Evolutionary conservation across 2,797 vertebrate species (phyloP).

Genomic region (Tamandua tetradactyla): DNA sequence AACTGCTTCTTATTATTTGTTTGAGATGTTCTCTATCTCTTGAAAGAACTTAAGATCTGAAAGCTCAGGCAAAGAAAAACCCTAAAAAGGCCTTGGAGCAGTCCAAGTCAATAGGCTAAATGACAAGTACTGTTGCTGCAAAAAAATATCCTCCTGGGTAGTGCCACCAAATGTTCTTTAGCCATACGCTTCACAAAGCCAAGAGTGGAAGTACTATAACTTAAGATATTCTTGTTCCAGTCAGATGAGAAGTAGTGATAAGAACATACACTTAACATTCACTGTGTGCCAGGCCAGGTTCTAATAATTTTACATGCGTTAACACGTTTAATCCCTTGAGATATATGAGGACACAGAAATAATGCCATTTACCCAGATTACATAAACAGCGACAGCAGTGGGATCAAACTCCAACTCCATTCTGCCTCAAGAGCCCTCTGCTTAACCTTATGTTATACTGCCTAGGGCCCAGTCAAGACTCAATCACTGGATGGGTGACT

Average conservation of each 20-base stretch:
- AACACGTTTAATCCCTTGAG: not conserved
- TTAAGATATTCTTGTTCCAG: not conserved
- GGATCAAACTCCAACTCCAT: not conserved
- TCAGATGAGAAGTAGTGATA: not conserved
- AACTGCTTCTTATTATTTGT: not conserved
- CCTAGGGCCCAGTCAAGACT: not conserved
- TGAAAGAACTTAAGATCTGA: not conserved
- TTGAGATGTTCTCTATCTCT: not conserved
- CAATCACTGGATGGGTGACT: not conserved
- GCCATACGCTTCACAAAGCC: not conserved
- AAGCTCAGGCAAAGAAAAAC: not conserved
- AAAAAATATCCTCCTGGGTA: not conserved
- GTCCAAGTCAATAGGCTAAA: not conserved
- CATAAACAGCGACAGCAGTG: not conserved
- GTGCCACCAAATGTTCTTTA: not conserved
- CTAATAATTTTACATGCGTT: not conserved
- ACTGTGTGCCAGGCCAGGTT: not conserved
- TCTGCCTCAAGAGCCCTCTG: not conserved
- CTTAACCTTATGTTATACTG: not conserved
- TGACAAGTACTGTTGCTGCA: not conserved
- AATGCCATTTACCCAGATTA: not conserved
- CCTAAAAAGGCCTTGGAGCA: not conserved
- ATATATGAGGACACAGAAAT: not conserved
- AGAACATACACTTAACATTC: not conserved
- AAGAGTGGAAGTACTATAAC: not conserved